phyloP scores from a whole-genome alignment of 2,888 invertebrate species.

The Torymus aiolomorphi region DNA sequence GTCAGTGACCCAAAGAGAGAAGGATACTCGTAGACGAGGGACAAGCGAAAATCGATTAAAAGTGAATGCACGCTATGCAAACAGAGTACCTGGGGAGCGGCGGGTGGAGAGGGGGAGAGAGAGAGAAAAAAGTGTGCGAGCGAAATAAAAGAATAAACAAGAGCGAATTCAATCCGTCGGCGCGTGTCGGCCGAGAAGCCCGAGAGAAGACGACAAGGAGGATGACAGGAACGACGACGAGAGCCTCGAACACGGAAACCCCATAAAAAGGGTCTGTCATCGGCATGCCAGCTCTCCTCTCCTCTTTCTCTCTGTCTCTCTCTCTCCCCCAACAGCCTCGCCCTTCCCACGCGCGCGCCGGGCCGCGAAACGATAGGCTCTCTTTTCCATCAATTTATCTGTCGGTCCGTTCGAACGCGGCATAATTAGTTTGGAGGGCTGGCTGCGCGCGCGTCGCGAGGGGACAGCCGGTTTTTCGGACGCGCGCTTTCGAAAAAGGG shows the following conservation, averaged over 20 bases:
- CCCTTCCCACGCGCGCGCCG: constrained; percentile 40
- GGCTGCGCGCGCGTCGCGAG: constrained; percentile 38
- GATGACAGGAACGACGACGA: constrained; percentile 57
- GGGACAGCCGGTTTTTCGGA: constrained; percentile 26
- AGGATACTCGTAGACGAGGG: not conserved
- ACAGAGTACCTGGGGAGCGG: constrained; percentile 20
- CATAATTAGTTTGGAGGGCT: constrained; percentile 70
- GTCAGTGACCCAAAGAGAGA: not conserved
- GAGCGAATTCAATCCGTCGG: constrained; percentile 54
- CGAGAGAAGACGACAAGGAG: constrained; percentile 47
- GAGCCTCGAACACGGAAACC: constrained; percentile 63
- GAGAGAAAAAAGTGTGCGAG: constrained; percentile 5
- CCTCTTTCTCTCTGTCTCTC: constrained; percentile 19
- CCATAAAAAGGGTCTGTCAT: constrained; percentile 64
- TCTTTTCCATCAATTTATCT: constrained; percentile 65
- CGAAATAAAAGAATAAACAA: constrained; percentile 51
- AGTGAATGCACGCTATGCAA: constrained; percentile 45
- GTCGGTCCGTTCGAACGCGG: constrained; percentile 60
- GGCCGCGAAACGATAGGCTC: constrained; percentile 59
- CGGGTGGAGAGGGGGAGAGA: not conserved
- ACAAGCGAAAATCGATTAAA: constrained; percentile 43
- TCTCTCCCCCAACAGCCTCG: constrained; percentile 19
- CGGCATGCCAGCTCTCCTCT: constrained; percentile 63
- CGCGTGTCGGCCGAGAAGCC: constrained; percentile 52
- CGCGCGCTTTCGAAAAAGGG: constrained; percentile 30